Conservation (phyloP, 2,113 vertebrate species). For the Charina bottae region DNA sequence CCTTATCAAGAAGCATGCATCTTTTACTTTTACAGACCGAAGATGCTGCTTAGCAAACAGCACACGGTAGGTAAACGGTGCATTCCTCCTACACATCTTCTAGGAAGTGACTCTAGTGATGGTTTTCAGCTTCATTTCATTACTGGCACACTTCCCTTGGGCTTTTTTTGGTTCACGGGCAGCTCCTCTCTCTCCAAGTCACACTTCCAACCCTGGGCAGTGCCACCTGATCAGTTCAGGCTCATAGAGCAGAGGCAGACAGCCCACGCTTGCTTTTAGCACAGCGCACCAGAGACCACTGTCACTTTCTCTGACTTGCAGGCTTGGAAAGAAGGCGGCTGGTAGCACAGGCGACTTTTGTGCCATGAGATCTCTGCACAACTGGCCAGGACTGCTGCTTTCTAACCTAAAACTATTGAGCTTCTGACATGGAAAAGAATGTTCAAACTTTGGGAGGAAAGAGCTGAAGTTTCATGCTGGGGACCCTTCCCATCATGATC, state of each 20-base stretch:
- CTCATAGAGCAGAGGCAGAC: not conserved
- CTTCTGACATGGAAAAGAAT: not conserved
- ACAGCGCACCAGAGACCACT: not conserved
- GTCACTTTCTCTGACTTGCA: not conserved
- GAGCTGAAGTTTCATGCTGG: not conserved
- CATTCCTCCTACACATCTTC: not conserved
- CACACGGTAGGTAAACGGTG: not conserved
- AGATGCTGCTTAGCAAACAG: not conserved
- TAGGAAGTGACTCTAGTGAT: not conserved
- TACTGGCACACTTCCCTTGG: not conserved
- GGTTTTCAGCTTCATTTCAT: slow-evolving; percentile 7
- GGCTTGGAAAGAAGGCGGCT: not conserved
- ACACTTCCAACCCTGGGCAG: not conserved
- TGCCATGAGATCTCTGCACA: not conserved
- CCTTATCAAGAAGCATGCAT: not conserved
- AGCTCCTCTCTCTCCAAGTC: not conserved
- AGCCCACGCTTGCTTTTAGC: not conserved
- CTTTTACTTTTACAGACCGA: not conserved
- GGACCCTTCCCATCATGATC: not conserved
- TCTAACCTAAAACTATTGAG: not conserved
- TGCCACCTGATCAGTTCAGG: not conserved
- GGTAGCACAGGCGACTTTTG: not conserved
- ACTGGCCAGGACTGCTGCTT: not conserved
- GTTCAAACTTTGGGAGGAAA: not conserved
- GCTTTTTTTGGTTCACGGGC: not conserved